A percentile compares a stretch with the other conserved stretches of the same genome.
phyloP scores from a whole-genome alignment of 2,113 vertebrate genomes.

The Dissostichus mawsoni region DNA sequence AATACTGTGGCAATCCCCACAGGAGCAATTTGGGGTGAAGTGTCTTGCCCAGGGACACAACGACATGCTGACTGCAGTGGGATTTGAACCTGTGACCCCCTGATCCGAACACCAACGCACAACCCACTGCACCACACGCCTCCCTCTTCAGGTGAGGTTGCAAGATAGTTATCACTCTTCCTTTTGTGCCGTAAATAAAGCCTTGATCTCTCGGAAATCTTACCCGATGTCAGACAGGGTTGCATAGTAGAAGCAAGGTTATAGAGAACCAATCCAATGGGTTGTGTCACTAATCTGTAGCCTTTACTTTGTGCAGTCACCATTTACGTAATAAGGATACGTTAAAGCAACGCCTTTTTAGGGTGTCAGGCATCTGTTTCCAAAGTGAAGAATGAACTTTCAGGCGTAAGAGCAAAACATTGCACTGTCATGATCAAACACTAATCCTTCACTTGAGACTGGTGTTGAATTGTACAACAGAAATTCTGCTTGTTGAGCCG shows the following conservation, averaged over 20 bases:
- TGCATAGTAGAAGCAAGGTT: neutral
- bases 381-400: neutral
- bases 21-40: too few relatives aligned
- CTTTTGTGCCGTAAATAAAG: neutral
- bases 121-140: too few relatives aligned
- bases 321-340: neutral
- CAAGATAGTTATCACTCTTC: too few relatives aligned
- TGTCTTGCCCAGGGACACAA: too few relatives aligned
- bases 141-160: too few relatives aligned
- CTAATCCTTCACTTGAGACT: constrained; percentile 11
- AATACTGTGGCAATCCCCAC: too few relatives aligned
- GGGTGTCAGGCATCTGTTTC: neutral
- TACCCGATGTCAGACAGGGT: neutral
- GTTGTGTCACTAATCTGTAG: neutral
- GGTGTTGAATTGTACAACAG: constrained; percentile 2
- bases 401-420: neutral
- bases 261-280: neutral
- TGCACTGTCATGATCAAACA: neutral
- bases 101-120: too few relatives aligned
- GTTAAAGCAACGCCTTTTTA: neutral
- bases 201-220: neutral
- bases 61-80: too few relatives aligned
- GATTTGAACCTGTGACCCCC: too few relatives aligned
- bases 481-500: neutral
- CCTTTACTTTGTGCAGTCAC: neutral